Conservation (phyloP, 2,113 vertebrate genomes). For the Phycodurus eques region DNA sequence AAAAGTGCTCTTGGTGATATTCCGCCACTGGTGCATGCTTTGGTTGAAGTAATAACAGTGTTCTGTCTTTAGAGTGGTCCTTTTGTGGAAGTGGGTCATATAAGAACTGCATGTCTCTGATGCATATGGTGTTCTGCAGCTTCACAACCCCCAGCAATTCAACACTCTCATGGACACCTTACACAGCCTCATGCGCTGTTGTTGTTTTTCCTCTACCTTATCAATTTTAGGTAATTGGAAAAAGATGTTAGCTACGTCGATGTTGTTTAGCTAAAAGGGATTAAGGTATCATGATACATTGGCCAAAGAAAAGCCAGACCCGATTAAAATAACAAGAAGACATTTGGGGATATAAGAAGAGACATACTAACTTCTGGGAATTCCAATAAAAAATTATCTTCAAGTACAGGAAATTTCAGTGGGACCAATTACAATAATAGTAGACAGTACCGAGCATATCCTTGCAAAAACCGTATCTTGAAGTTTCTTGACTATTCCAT, state of each 20-base stretch:
- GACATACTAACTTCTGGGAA: no score
- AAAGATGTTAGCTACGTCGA: conserved; percentile 43
- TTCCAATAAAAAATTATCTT: no score
- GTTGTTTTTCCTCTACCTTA: conserved; percentile 21
- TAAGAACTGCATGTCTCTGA: conserved; percentile 33
- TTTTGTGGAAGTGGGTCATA: conserved; percentile 36
- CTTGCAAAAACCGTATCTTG: no score
- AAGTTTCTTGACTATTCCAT: no score
- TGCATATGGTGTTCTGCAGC: conserved; percentile 31
- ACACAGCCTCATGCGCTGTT: conserved; percentile 23
- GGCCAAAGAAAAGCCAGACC: neutral
- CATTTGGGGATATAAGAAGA: neutral
- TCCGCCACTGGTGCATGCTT: conserved; percentile 23
- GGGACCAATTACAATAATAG: no score
- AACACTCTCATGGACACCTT: conserved; percentile 9
- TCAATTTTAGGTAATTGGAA: conserved; percentile 46
- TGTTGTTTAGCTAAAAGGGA: conserved; percentile 46
- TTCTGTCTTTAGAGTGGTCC: conserved; percentile 49
- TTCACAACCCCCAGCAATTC: conserved; percentile 17
- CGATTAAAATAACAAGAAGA: neutral
- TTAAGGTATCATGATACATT: conserved; percentile 4
- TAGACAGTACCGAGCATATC: no score
- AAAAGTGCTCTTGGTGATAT: conserved; percentile 1
- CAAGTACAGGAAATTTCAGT: no score
- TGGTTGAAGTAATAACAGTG: conserved; percentile 52